A percentile compares a stretch with the other conserved stretches of the same genome.
Evolutionary conservation across 2,888 invertebrate species (phyloP).

Genomic region (Drosophila seclusa): DNA sequence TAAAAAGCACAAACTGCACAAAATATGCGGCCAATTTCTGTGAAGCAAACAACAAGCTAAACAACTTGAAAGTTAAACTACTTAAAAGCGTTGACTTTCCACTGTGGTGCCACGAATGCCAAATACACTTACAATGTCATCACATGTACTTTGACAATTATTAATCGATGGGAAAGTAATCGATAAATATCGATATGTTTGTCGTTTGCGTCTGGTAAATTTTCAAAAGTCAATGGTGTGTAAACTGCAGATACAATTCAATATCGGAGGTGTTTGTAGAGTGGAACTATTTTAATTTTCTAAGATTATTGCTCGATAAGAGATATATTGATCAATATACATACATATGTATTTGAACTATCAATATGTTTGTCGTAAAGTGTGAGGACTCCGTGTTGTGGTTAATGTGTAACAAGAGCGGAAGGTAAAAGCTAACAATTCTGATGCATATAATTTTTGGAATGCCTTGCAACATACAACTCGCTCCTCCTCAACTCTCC

Average conservation of each 20-base stretch:
- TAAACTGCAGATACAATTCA: slow-evolving; percentile 20
- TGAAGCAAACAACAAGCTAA: slow-evolving; percentile 44
- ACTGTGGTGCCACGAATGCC: slow-evolving; percentile 15
- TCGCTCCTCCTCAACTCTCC: background rate
- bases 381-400: slow-evolving; percentile 1
- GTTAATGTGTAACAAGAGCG: slow-evolving; percentile 8
- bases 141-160: background rate
- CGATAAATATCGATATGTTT: background rate
- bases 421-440: slow-evolving; percentile 50
- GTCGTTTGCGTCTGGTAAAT: background rate
- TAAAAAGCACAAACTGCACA: slow-evolving; percentile 33
- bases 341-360: background rate
- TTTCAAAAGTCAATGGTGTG: background rate
- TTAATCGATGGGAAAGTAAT: background rate
- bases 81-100: slow-evolving; percentile 8
- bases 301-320: background rate
- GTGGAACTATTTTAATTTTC: background rate
- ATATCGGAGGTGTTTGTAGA: background rate
- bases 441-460: slow-evolving; percentile 58
- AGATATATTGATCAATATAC: background rate
- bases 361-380: background rate
- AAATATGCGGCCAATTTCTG: slow-evolving; percentile 64
- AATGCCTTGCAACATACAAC: slow-evolving; percentile 20
- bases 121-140: slow-evolving; percentile 25
- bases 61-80: slow-evolving; percentile 44